These are phyloP conservation scores for Microctenopoma lineatum DNA, from an alignment of 2,797 vertebrate genomes.

Conservation along the genomic window DNA sequence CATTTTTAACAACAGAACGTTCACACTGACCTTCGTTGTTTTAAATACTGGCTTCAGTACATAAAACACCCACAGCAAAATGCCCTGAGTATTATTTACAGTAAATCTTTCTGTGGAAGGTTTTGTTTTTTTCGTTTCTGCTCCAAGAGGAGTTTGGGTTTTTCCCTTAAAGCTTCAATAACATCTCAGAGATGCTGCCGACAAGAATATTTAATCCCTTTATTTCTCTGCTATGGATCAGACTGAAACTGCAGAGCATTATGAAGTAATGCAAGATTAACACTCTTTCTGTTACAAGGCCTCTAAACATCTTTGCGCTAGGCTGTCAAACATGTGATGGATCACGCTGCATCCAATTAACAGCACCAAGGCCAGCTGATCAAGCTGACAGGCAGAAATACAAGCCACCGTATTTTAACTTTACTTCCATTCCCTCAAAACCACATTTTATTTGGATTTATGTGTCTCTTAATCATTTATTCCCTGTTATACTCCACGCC, in stretches of 20 bases:
- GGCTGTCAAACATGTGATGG: constrained; percentile 22
- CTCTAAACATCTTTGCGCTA: constrained; percentile 1
- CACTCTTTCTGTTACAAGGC: background rate
- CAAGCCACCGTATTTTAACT: background rate
- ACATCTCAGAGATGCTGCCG: background rate
- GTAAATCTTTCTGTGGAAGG: background rate
- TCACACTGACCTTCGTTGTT: too few species aligned
- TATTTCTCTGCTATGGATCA: constrained; percentile 1
- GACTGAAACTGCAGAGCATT: constrained; percentile 1
- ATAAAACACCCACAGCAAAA: background rate
- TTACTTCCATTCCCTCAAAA: background rate
- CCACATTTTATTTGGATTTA: background rate
- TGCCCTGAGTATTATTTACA: background rate
- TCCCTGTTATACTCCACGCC: background rate
- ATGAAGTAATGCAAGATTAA: constrained; percentile 10
- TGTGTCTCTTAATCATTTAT: background rate
- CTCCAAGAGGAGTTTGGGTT: too few species aligned
- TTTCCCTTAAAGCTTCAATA: background rate
- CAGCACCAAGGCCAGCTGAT: constrained; percentile 18
- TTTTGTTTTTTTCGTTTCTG: too few species aligned
- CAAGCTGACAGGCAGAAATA: constrained; percentile 1
- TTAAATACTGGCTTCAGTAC: background rate
- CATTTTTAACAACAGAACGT: background rate
- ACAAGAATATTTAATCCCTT: background rate
- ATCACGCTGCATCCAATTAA: constrained; percentile 25